Conservation (phyloP, 2,113 vertebrate genomes). For the Amazona guildingii region DNA sequence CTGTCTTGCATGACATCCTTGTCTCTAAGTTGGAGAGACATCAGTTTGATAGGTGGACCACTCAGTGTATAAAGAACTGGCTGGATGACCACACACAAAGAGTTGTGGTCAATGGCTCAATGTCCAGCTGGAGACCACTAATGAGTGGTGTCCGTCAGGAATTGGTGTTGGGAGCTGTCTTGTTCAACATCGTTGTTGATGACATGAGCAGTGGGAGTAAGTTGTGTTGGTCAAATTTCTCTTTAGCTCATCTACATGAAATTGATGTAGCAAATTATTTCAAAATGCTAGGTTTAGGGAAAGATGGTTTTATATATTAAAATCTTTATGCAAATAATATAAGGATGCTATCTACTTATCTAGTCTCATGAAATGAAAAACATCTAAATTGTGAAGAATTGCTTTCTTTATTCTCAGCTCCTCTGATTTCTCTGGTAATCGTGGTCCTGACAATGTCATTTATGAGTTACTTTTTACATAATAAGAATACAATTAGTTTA, state of each 20-base stretch:
- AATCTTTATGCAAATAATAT: accelerated
- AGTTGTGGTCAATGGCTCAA: too few species aligned
- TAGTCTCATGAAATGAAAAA: background rate
- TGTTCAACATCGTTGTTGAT: too few species aligned
- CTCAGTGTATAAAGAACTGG: too few species aligned
- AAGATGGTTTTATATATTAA: background rate
- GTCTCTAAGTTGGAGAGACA: too few species aligned
- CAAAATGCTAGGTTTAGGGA: background rate
- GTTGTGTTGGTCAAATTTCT: accelerated
- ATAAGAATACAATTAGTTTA: background rate
- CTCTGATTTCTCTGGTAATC: background rate
- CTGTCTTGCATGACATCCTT: too few species aligned
- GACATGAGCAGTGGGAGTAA: too few species aligned
- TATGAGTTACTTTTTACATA: background rate
- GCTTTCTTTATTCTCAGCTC: background rate
- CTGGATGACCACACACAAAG: too few species aligned
- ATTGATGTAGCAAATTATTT: background rate
- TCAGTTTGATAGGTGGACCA: too few species aligned
- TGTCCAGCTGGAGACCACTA: too few species aligned
- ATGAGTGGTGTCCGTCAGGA: too few species aligned
- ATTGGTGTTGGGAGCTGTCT: too few species aligned
- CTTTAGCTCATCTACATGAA: background rate
- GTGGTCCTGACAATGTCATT: background rate
- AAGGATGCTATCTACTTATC: background rate
- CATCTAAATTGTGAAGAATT: background rate